Base-by-base conservation (phyloP, 2,113 vertebrate species). In the Gnathonemus echidnorhynchus region DNA sequence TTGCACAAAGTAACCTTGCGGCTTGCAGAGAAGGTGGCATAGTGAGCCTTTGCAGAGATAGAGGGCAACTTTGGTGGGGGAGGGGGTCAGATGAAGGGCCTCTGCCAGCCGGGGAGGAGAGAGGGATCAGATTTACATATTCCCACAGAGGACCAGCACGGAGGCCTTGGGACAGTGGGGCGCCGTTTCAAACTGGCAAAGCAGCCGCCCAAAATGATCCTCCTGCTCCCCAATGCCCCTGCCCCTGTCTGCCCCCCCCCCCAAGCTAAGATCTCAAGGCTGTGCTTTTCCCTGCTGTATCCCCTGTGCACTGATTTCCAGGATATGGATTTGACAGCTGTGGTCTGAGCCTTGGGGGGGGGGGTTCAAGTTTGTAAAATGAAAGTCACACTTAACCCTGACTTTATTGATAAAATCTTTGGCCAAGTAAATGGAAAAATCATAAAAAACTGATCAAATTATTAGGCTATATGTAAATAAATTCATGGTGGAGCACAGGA, bases 1-100 rank as follows among this genome's bases (percentile, higher is more conserved):
- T 95, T 94, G 94, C 95, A 95, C 93, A 94, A 90, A 89, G 90
- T 92, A 93, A 96, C 95, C 95, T 96, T 95, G 95, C 91, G 86
- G 11, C 90, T 50, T 50, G 6, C 70, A 19, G 74, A 15, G 17
- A 62, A 90, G 92, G 92, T 88, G 90, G 91, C 91, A 93, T 90
- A 31, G 35, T 83, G 77, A 66, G 13, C 0, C 70, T 70, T 49
- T 15, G 48, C 52, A 87, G 46, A 5, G 39, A 27, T n/a, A 90
- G 91, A 91, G 93, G 91, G 17, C 88, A 89, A 92, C 93, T 91
- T 86, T 91, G 92, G 90, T 62, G 91, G 91, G 89, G 5, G 70
- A 92, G 88, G 24, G 21, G 10, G 50, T 53, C 35, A 15, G 45
- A 27, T 58, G 27, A 31, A 46, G 50, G 56, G 46, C 53, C 66